Evolutionary conservation across 2,113 vertebrate species (phyloP).

Genomic region (Anhinga rufa): DNA sequence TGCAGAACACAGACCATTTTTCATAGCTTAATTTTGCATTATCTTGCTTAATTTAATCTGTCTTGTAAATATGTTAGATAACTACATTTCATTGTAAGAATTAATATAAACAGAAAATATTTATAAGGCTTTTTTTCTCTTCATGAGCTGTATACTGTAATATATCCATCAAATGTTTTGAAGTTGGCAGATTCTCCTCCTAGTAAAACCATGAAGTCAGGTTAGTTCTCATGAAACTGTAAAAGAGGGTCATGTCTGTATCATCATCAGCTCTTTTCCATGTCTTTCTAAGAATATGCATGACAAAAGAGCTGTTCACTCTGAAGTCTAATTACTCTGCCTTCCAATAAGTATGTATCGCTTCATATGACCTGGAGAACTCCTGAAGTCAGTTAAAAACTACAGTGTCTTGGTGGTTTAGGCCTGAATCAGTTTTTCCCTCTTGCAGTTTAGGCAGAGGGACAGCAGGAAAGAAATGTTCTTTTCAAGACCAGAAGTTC

Average conservation of each 20-base stretch:
- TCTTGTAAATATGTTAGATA: conserved; percentile 70
- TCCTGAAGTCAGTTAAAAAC: neutral
- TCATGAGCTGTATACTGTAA: conserved; percentile 26
- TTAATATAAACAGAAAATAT: conserved; percentile 66
- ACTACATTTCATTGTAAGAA: conserved; percentile 68
- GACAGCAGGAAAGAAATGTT: neutral
- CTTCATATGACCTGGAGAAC: neutral
- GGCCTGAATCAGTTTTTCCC: neutral
- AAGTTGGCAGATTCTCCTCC: conserved; percentile 55
- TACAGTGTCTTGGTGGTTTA: neutral
- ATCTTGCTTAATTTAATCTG: conserved; percentile 71
- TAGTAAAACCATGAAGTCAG: neutral
- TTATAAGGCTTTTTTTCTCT: conserved; percentile 66
- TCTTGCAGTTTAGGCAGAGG: neutral
- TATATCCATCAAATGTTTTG: conserved; percentile 13
- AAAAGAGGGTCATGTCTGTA: neutral
- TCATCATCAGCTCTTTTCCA: neutral
- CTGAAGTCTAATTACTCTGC: neutral
- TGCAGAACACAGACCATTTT: conserved; percentile 69
- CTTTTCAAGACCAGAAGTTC: neutral
- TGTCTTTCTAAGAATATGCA: neutral
- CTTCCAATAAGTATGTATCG: neutral
- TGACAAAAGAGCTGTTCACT: neutral
- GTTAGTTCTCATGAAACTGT: neutral
- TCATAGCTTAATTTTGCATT: conserved; percentile 66